Percentiles rank a stretch among this genome's conserved stretches.
Conservation (phyloP, 2,888 invertebrate species). For the Mantis religiosa region DNA sequence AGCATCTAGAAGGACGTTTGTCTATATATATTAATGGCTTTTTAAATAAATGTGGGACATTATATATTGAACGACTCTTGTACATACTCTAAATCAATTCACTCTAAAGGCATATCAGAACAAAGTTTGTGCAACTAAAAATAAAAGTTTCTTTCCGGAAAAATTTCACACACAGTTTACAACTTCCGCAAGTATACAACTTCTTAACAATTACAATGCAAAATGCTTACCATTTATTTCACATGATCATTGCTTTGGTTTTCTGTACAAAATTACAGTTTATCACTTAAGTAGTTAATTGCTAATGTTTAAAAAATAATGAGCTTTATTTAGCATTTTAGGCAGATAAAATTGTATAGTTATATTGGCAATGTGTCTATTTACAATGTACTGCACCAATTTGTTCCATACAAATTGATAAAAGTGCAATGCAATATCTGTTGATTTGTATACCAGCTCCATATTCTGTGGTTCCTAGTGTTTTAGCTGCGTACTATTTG, state of each 20-base stretch:
- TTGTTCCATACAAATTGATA: background rate
- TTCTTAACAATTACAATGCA: background rate
- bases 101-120: background rate
- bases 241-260: background rate
- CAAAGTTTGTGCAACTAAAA: background rate
- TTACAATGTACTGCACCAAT: background rate
- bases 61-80: no score
- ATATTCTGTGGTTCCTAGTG: background rate
- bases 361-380: background rate
- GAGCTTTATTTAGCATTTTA: background rate
- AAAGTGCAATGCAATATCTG: background rate
- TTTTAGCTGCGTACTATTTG: background rate
- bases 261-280: background rate
- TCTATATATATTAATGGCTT: no score
- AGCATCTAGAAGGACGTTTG: no score
- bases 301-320: background rate
- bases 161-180: no score
- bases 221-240: background rate
- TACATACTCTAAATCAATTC: no score
- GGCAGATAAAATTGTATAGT: background rate
- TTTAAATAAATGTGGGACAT: no score
- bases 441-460: background rate
- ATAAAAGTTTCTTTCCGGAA: background rate
- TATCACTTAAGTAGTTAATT: background rate
- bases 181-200: background rate